Evolutionary conservation across 2,797 vertebrate genomes (phyloP).

Genomic region (Ptychobarbus kaznakovi): DNA sequence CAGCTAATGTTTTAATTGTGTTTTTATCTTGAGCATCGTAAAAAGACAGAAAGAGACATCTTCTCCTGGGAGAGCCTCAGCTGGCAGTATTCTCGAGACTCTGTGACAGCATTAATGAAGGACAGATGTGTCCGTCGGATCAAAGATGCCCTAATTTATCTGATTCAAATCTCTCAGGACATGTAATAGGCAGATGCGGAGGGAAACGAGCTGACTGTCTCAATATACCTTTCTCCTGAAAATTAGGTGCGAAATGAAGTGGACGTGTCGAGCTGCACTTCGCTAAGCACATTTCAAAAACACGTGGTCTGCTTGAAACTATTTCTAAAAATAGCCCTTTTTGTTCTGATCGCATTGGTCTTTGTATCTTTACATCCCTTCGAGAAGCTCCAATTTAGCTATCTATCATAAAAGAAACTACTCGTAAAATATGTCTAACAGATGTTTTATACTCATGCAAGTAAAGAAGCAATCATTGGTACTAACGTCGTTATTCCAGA

Average conservation of each 20-base stretch:
- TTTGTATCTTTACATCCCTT: background rate
- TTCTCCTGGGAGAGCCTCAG: slow-evolving; percentile 50
- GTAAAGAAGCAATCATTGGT: slow-evolving; percentile 34
- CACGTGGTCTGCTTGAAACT: background rate
- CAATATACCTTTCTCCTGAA: slow-evolving; percentile 15
- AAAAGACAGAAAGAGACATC: slow-evolving; percentile 23
- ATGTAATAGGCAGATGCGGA: slow-evolving; percentile 48
- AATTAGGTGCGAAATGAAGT: slow-evolving; percentile 24
- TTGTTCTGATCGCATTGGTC: background rate
- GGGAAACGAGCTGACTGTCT: slow-evolving; percentile 44
- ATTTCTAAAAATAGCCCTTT: slow-evolving; percentile 11
- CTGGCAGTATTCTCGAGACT: slow-evolving; percentile 47
- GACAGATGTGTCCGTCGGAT: slow-evolving; percentile 59
- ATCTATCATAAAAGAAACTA: background rate
- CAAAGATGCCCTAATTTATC: slow-evolving; percentile 57
- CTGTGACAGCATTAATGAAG: slow-evolving; percentile 50
- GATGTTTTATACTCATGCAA: slow-evolving; percentile 28
- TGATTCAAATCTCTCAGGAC: slow-evolving; percentile 51
- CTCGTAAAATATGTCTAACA: slow-evolving; percentile 16
- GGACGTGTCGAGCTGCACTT: slow-evolving; percentile 9
- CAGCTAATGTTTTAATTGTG: slow-evolving; percentile 56
- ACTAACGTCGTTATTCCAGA: slow-evolving; percentile 27
- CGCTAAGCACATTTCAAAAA: background rate
- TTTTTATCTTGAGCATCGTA: slow-evolving; percentile 44
- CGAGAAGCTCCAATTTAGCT: background rate